Base-by-base conservation (phyloP, 2,888 invertebrate genomes). In the Nomada goodeniana region DNA sequence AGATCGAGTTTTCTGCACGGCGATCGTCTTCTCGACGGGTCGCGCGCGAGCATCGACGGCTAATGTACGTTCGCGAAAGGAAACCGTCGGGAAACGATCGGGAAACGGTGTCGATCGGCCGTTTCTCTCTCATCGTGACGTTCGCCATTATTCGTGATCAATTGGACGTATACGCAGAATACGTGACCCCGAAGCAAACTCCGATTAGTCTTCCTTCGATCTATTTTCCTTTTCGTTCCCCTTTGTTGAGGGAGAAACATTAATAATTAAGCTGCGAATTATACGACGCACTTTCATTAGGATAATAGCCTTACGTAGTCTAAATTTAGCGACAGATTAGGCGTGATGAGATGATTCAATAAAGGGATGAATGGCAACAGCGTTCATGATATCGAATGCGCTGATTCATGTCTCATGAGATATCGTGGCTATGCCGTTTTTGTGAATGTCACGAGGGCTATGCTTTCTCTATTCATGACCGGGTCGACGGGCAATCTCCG, bases 331-430 rank as follows among this genome's bases (percentile, higher is more conserved):
- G 85, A 85, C 76, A 86, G 85, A 86, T 83, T 52, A 76, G 83
- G 85, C 88, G 83, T 87, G 81, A 87, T 84, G 89, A 82, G 88
- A 84, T 85, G 86, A 87, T 82, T 82, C 76, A 26, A 71, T 76
- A 83, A 82, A 76, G 71, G 80, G 84, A 88, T 89, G 86, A 90
- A 90, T 89, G 90, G 84, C 83, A 86, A 89, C 82, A 86, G 88
- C 87, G 87, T 87, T 84, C 82, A 86, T 90, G 89, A 80, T 72
- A 89, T 89, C 80, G 89, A 91, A 90, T 90, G 91, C 87, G 84
- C 84, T 89, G 89, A 89, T 89, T 79, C 77, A 86, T 82, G 87
- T 87, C 86, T 76, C 83, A 78, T 87, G 83, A 86, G 71, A 80
- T 61, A 82, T 85, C 76, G 63, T 84, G 78, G 74, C 82, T 83